These are phyloP conservation scores for Oscheius myriophilus DNA, from an alignment of 2,888 invertebrate genomes.

Conservation along the genomic window DNA sequence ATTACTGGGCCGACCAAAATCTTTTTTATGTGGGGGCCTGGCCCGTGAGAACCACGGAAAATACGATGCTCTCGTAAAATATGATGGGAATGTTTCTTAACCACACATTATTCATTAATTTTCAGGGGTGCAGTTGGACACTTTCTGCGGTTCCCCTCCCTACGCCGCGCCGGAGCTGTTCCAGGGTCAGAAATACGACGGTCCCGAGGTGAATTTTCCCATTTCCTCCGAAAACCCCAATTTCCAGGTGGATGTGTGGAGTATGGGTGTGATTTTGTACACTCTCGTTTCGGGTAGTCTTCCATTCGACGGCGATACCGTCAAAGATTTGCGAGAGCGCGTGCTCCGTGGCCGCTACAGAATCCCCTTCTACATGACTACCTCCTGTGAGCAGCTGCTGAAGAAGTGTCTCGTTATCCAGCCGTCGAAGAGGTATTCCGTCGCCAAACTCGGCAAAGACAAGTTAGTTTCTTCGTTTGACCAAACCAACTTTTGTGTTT, in stretches of 20 bases:
- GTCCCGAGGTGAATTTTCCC: slow-evolving; percentile 81
- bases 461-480: slow-evolving; percentile 76
- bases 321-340: slow-evolving; percentile 87
- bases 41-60: too few relatives aligned
- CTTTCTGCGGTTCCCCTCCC: slow-evolving; percentile 99
- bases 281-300: slow-evolving; percentile 98
- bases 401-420: slow-evolving; percentile 99
- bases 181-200: slow-evolving; percentile 99
- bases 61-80: too few relatives aligned
- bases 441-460: slow-evolving; percentile 90
- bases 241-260: slow-evolving; percentile 87
- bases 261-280: slow-evolving; percentile 95
- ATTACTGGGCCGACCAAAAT: too few relatives aligned
- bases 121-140: slow-evolving; percentile 87
- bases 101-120: slow-evolving; percentile 74
- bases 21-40: too few relatives aligned
- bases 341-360: slow-evolving; percentile 98
- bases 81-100: too few relatives aligned
- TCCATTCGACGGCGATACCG: slow-evolving; percentile 98
- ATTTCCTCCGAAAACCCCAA: not conserved
- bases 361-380: slow-evolving; percentile 99
- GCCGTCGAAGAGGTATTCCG: slow-evolving; percentile 92
- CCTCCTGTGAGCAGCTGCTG: slow-evolving; percentile 98
- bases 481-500: not conserved
- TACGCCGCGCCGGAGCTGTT: slow-evolving; percentile 98